A percentile compares a stretch with the other conserved stretches of the same genome.
These are phyloP conservation scores for Steinernema feltiae DNA, from an alignment of 1,140 invertebrate species.

Conservation along the genomic window DNA sequence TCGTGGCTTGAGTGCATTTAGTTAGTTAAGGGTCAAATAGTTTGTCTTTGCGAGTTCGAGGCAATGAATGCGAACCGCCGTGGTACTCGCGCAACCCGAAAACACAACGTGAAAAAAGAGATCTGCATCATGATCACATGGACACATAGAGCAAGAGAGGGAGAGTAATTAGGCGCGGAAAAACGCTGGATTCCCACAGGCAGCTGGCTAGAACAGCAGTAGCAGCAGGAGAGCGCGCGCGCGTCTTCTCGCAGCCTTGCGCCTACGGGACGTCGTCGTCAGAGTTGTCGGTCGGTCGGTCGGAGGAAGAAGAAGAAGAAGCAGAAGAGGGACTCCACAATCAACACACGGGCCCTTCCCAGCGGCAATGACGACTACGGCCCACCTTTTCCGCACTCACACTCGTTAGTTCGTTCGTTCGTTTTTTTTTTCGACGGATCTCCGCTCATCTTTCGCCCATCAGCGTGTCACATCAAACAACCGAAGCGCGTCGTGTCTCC, in stretches of 20 bases:
- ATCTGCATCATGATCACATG: slow-evolving; percentile 1
- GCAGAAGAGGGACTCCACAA: no score
- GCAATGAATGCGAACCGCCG: neutral
- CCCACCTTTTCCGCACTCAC: neutral
- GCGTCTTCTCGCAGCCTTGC: no score
- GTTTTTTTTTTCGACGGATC: neutral
- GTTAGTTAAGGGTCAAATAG: no score
- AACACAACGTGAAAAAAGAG: neutral
- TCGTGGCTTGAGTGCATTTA: neutral
- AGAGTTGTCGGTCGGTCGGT: no score
- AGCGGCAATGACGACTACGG: neutral
- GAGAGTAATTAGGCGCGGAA: neutral
- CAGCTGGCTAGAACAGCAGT: neutral
- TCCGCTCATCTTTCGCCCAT: neutral
- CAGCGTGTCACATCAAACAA: neutral
- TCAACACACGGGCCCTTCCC: neutral
- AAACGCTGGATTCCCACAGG: slow-evolving; percentile 10
- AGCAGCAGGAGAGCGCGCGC: no score
- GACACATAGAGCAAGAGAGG: no score
- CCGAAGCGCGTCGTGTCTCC: neutral
- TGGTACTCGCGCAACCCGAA: no score
- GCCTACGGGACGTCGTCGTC: no score
- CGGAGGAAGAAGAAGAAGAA: no score
- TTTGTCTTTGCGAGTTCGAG: no score
- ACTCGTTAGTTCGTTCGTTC: neutral